Base-by-base conservation (phyloP, 2,797 vertebrate genomes). In the Tachyglossus aculeatus region DNA sequence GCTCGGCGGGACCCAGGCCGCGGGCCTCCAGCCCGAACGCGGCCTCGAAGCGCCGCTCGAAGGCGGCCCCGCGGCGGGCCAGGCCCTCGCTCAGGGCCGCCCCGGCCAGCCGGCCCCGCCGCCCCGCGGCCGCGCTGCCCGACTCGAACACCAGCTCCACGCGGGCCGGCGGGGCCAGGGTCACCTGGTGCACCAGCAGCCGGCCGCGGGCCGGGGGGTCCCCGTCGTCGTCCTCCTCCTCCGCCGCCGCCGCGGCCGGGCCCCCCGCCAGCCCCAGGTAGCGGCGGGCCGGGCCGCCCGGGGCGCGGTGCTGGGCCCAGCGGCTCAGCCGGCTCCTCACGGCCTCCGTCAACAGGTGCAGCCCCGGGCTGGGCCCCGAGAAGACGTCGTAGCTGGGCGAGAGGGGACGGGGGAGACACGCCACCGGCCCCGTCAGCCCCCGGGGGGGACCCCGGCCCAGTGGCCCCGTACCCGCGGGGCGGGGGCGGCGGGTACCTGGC, bases 121-220 rank as follows among this genome's bases (percentile, higher is more conserved):
- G 24, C 56, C 45, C 74, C 38, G 62, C 55, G 0, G 18, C 81
- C 24, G 91, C 93, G 45, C 96, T 99, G 54, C 92, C 96, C 0
- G 97, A 99, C 80, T 99, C 97, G 31, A 98, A 96, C 10, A 93
- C 80, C 60, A 96, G 91, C 84, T 99, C 98, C 2, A 96, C 68
- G 43, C 91, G 93, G 36, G 94, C 96, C 0, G 98, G 96, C 0
- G 81, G 90, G 69, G 95, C 92, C 71, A 96, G 80, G 0, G 97
- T 98, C 70, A 98, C 95, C 88, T 99, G 97, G 88, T 98, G 95
- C 50, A 98, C 88, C 27, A 98, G 89, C 65, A 97, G 19, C 77
- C 89, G 88, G 84, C 94, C 88, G 71, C 77, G 81, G 0, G 53
- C 62, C 29, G 91, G 81, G 0, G 71, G 69, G 3, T 74, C 81